Evolutionary conservation across 92 coral and sea anemone species (phyloP).

Genomic region (Epizoanthus scotinus): DNA sequence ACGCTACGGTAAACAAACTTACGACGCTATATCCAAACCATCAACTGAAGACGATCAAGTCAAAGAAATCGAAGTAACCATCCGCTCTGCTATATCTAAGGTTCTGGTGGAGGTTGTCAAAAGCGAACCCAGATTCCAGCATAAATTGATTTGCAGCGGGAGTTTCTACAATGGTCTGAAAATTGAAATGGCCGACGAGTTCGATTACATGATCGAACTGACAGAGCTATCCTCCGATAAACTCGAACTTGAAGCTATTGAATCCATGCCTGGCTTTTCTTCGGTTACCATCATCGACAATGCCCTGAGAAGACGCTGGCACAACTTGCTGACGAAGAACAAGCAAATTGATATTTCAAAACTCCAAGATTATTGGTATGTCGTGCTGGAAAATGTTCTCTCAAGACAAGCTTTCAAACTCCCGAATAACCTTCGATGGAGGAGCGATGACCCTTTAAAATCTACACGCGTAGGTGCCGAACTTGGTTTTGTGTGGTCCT

Average conservation of each 20-base stretch:
- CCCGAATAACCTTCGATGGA: background rate
- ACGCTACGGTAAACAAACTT: too few species aligned
- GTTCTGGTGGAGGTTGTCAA: slow-evolving; percentile 5
- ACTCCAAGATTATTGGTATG: background rate
- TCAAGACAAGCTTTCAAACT: background rate
- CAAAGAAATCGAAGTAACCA: slow-evolving; percentile 6
- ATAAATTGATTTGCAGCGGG: slow-evolving; percentile 19
- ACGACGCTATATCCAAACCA: too few species aligned
- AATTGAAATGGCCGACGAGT: slow-evolving; percentile 22
- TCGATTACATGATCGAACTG: slow-evolving; percentile 21
- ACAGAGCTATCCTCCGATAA: slow-evolving; percentile 5
- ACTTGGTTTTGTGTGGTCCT: background rate
- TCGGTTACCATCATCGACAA: slow-evolving; percentile 2
- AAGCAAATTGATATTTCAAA: slow-evolving; percentile 6
- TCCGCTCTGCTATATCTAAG: slow-evolving; percentile 1
- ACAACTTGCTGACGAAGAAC: background rate
- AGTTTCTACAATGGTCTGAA: slow-evolving; percentile 22
- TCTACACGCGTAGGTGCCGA: slow-evolving; percentile 19
- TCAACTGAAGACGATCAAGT: background rate
- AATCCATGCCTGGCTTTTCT: background rate
- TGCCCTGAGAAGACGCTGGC: background rate
- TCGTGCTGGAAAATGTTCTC: background rate
- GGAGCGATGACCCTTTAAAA: background rate
- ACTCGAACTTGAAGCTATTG: background rate
- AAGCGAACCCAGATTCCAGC: background rate